These are phyloP conservation scores for Ylistrum balloti DNA, from an alignment of 1,140 invertebrate genomes.

Conservation along the genomic window DNA sequence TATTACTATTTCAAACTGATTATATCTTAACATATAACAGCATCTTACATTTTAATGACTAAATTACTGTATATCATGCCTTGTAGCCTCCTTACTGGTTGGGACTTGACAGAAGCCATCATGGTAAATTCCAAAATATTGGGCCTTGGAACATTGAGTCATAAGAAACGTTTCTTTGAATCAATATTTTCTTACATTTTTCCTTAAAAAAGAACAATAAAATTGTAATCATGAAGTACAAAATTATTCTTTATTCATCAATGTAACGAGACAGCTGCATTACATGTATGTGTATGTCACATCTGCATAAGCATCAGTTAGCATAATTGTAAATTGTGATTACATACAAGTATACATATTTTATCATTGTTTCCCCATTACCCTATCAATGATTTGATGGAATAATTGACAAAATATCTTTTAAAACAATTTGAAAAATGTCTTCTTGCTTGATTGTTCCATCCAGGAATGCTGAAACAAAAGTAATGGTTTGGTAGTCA, in stretches of 20 bases:
- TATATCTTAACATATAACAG: too few relatives aligned
- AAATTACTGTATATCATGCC: too few relatives aligned
- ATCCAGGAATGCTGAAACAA: conserved; percentile 34
- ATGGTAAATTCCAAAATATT: too few relatives aligned
- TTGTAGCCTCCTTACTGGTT: too few relatives aligned
- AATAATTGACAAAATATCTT: neutral
- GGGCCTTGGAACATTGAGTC: too few relatives aligned
- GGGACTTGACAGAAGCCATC: too few relatives aligned
- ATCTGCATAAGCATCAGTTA: neutral
- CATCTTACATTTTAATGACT: too few relatives aligned
- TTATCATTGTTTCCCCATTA: too few relatives aligned
- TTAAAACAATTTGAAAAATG: neutral
- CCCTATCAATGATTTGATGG: neutral
- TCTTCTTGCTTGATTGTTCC: neutral
- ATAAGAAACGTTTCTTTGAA: too few relatives aligned
- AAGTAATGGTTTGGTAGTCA: neutral
- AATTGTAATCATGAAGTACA: neutral
- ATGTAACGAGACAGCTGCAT: neutral
- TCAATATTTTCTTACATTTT: too few relatives aligned
- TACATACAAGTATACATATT: neutral
- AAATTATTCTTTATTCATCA: neutral
- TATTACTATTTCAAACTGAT: too few relatives aligned
- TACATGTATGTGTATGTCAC: neutral
- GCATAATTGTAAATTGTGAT: neutral
- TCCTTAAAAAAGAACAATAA: neutral